Conservation (phyloP, 2,797 vertebrate genomes). For the Ceryle rudis region DNA sequence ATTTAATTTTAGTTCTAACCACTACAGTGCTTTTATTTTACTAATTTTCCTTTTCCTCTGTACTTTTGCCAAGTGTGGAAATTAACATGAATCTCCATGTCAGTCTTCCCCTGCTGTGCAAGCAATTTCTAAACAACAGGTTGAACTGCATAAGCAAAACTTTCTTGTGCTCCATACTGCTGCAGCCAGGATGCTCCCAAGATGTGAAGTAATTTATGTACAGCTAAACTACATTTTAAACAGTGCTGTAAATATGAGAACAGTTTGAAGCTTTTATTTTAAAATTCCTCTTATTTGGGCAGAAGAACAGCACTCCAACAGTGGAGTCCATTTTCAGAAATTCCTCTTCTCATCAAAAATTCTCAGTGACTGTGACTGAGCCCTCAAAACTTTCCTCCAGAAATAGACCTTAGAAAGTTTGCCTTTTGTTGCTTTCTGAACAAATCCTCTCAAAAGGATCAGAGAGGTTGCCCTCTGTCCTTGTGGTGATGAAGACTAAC, state of each 20-base stretch:
- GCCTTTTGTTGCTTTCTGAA: not conserved
- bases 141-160: conserved; percentile 36
- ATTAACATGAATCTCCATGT: conserved; percentile 19
- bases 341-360: not conserved
- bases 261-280: not conserved
- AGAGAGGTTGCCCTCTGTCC: not conserved
- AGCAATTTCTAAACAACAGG: conserved; percentile 36
- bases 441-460: not conserved
- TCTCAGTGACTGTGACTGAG: not conserved
- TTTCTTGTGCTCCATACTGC: not conserved
- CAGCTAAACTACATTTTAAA: not conserved
- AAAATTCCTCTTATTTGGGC: not conserved
- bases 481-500: not conserved
- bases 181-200: not conserved
- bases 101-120: not conserved
- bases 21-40: not conserved
- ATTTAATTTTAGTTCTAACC: conserved; percentile 6
- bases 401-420: not conserved
- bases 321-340: not conserved
- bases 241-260: not conserved
- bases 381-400: not conserved
- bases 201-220: not conserved
- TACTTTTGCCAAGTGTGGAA: conserved; percentile 31
- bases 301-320: not conserved
- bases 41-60: not conserved